phyloP scores from a whole-genome alignment of 2,888 invertebrate genomes.

The Branchipolynoe longqiensis region DNA sequence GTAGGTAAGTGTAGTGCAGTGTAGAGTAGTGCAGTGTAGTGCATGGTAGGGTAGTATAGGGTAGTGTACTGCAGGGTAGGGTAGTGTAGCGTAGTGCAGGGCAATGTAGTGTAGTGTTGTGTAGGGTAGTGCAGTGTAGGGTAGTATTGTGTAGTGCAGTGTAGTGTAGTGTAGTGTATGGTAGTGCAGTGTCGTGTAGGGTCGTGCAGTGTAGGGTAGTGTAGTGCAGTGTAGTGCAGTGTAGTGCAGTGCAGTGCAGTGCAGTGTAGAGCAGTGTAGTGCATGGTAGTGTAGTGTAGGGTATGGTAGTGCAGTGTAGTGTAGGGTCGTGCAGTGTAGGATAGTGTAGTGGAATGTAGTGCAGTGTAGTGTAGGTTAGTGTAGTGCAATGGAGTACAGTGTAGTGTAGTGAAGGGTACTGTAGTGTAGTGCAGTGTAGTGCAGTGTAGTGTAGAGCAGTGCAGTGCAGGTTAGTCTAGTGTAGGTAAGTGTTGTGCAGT shows the following conservation, averaged over 20 bases:
- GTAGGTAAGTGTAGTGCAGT: too few relatives aligned
- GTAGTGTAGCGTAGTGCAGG: neutral
- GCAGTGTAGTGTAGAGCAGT: neutral
- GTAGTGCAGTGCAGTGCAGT: neutral
- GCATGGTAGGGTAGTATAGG: too few relatives aligned
- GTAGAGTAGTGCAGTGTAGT: too few relatives aligned
- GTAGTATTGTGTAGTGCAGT: neutral
- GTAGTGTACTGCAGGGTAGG: too few relatives aligned
- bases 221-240: neutral
- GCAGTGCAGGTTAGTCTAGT: neutral
- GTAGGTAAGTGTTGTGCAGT: neutral
- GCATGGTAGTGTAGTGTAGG: neutral
- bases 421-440: neutral
- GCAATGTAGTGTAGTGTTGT: neutral
- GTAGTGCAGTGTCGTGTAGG: neutral
- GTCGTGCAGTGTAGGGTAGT: neutral
- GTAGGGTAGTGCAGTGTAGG: too few relatives aligned
- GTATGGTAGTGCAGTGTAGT: neutral
- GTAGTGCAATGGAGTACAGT: neutral
- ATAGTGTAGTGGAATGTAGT: neutral
- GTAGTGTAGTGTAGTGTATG: neutral
- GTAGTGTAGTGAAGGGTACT: neutral
- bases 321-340: neutral
- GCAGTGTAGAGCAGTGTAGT: neutral
- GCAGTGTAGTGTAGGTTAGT: neutral